A percentile compares a stretch with the other conserved stretches of the same genome.
These are phyloP conservation scores for Amphiprion ocellaris DNA, from an alignment of 2,113 vertebrate genomes.

Conservation along the genomic window DNA sequence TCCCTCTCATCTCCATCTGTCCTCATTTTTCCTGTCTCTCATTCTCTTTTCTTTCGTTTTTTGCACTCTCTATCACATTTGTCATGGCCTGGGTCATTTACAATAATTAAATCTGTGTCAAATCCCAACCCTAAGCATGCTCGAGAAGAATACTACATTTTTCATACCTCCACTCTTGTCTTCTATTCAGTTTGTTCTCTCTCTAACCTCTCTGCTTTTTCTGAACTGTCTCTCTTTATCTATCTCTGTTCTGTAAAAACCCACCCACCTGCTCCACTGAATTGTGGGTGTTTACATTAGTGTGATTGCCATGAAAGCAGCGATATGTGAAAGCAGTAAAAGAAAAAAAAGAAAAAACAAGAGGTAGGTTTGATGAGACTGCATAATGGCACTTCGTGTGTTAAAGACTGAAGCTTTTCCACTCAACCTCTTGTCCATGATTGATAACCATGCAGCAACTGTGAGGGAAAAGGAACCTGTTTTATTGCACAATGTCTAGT, in stretches of 20 bases:
- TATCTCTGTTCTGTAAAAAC: slow-evolving; percentile 8
- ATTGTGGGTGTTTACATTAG: slow-evolving; percentile 42
- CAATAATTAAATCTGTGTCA: slow-evolving; percentile 33
- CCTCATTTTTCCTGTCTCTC: not conserved
- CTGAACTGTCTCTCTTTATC: slow-evolving; percentile 20
- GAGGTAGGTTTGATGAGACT: slow-evolving; percentile 15
- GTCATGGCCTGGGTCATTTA: slow-evolving; percentile 28
- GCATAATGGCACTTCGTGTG: slow-evolving; percentile 48
- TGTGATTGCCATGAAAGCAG: slow-evolving; percentile 49
- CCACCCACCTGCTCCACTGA: slow-evolving; percentile 24
- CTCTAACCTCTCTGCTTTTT: slow-evolving; percentile 35
- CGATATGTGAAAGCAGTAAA: slow-evolving; percentile 8
- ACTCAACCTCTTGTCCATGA: slow-evolving; percentile 25
- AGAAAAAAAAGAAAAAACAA: not conserved
- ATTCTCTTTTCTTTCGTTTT: slow-evolving; percentile 20
- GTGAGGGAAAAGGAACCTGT: slow-evolving; percentile 12
- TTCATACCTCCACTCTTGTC: not conserved
- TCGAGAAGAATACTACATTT: slow-evolving; percentile 18
- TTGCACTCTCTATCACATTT: slow-evolving; percentile 22
- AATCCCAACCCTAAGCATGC: slow-evolving; percentile 1
- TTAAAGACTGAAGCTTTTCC: slow-evolving; percentile 39
- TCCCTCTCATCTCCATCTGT: slow-evolving; percentile 19
- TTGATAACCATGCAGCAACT: slow-evolving; percentile 10
- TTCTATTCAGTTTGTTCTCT: slow-evolving; percentile 23
- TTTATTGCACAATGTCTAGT: slow-evolving; percentile 27